These are phyloP conservation scores for Lepetodrilus schrolli DNA, from an alignment of 2,888 invertebrate genomes.

Conservation along the genomic window DNA sequence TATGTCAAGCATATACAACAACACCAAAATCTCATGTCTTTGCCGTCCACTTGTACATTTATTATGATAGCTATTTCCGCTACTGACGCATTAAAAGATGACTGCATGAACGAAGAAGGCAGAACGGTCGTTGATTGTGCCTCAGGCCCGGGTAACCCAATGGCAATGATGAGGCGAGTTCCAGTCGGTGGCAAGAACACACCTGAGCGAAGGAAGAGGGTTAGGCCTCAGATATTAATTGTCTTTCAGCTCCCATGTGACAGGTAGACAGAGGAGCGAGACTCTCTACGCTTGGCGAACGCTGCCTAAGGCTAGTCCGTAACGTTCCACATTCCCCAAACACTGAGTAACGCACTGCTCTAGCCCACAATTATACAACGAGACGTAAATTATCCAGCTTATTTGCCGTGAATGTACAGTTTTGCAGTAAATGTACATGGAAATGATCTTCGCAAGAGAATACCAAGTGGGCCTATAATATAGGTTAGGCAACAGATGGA, in stretches of 20 bases:
- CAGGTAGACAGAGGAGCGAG: background rate
- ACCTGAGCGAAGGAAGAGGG: background rate
- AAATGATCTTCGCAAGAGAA: no score
- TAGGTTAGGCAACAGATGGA: no score
- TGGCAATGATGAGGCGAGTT: background rate
- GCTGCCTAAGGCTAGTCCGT: background rate
- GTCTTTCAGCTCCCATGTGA: conserved; percentile 8
- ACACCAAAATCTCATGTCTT: no score
- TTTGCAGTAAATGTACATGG: no score
- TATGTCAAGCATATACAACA: no score
- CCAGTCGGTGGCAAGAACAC: background rate
- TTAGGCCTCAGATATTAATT: conserved; percentile 14
- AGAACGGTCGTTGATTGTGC: background rate
- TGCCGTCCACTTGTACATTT: no score
- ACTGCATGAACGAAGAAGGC: background rate
- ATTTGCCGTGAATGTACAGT: no score
- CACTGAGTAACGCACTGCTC: background rate
- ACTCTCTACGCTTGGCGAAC: background rate
- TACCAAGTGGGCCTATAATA: no score
- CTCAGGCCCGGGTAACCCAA: background rate
- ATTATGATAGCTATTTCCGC: no score
- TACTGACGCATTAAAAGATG: no score
- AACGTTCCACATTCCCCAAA: background rate
- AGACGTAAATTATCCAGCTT: no score
- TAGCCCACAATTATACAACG: no score